These are phyloP conservation scores for Chiloscyllium plagiosum DNA, from an alignment of 2,113 vertebrate species.

Conservation along the genomic window DNA sequence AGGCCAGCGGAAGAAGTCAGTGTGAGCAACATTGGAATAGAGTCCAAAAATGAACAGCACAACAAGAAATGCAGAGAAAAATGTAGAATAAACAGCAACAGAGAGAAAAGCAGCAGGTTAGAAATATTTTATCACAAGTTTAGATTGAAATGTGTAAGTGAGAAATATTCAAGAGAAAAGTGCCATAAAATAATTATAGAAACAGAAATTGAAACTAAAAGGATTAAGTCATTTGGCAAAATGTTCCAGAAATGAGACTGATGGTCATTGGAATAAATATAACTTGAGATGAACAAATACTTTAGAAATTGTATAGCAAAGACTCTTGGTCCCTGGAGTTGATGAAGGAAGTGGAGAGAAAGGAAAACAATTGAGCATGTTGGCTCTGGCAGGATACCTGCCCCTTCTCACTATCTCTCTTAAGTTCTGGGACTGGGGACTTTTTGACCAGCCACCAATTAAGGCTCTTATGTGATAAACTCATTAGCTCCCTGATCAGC, in stretches of 20 bases:
- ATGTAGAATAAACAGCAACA: not conserved
- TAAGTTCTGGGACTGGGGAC: too few relatives aligned
- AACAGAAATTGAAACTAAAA: not conserved
- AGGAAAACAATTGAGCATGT: too few relatives aligned
- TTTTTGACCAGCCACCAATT: too few relatives aligned
- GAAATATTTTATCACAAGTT: constrained; percentile 15
- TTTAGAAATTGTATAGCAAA: too few relatives aligned
- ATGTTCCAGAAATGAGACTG: not conserved
- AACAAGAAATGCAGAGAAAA: not conserved
- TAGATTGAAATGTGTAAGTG: not conserved
- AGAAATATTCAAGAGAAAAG: not conserved
- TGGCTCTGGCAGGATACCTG: too few relatives aligned
- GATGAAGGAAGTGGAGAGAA: too few relatives aligned
- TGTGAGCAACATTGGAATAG: not conserved
- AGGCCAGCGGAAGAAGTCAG: too few relatives aligned
- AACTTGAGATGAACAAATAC: not conserved
- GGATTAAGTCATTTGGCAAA: not conserved
- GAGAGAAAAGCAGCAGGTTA: not conserved
- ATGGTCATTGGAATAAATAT: not conserved
- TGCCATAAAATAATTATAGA: not conserved
- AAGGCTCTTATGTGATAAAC: too few relatives aligned
- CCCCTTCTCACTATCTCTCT: too few relatives aligned
- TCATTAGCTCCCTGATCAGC: too few relatives aligned
- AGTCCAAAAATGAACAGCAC: not conserved
- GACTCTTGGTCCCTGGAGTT: too few relatives aligned